phyloP scores from a whole-genome alignment of 1,140 invertebrate genomes.

The Aricia agestis region DNA sequence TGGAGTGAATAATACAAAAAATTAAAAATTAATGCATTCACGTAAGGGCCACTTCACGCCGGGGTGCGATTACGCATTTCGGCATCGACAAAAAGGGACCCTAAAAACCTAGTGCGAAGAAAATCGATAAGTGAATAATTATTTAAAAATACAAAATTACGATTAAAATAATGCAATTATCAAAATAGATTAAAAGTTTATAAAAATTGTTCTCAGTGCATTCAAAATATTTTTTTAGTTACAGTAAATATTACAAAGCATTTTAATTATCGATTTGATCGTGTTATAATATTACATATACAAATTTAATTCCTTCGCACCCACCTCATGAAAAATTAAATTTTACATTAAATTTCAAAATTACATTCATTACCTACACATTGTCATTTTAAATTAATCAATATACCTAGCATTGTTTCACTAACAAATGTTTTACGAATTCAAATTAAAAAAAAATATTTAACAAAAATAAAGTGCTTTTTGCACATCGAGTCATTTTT shows the following conservation, averaged over 20 bases:
- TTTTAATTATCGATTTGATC: background rate
- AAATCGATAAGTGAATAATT: background rate
- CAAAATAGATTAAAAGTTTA: background rate
- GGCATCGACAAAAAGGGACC: background rate
- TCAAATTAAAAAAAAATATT: background rate
- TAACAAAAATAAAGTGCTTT: background rate
- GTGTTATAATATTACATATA: background rate
- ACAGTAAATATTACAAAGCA: background rate
- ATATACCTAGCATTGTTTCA: background rate
- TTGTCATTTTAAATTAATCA: background rate
- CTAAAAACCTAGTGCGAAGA: background rate
- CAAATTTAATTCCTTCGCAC: background rate
- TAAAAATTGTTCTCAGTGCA: background rate
- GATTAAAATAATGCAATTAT: background rate
- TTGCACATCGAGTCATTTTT: background rate
- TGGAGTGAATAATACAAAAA: constrained; percentile 1
- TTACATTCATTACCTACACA: background rate
- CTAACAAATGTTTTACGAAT: background rate
- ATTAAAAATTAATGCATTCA: background rate
- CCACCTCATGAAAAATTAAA: background rate
- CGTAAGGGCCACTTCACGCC: background rate
- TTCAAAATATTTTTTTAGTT: background rate
- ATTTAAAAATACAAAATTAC: background rate
- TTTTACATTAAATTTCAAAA: background rate
- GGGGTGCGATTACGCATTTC: background rate